A percentile compares a stretch with the other conserved stretches of the same genome.
Evolutionary conservation across 2,888 invertebrate genomes (phyloP).

Genomic region (Euclidia mi): DNA sequence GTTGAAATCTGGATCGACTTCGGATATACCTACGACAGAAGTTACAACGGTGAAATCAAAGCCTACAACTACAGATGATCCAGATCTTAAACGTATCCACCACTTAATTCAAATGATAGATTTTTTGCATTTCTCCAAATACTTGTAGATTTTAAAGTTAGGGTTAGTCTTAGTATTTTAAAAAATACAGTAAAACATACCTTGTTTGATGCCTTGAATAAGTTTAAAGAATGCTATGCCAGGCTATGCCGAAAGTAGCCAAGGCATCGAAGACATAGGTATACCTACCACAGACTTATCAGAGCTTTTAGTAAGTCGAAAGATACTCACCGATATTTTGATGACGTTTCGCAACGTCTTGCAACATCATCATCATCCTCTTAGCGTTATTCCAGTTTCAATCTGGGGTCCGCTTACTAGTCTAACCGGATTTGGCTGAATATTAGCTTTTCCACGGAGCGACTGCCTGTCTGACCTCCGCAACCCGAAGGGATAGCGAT

Average conservation of each 20-base stretch:
- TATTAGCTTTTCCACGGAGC: no score
- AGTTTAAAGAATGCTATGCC: constrained; percentile 92
- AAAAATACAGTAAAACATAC: constrained; percentile 92
- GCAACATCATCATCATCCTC: no score
- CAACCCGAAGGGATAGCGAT: no score
- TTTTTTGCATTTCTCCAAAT: constrained; percentile 91
- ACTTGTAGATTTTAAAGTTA: constrained; percentile 92
- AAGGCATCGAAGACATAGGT: constrained; percentile 64
- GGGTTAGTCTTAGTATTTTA: constrained; percentile 92
- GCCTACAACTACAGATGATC: constrained; percentile 53
- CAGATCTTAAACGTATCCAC: constrained; percentile 82
- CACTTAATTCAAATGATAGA: constrained; percentile 70
- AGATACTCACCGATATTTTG: constrained; percentile 6
- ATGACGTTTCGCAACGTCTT: background rate
- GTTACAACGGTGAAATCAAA: constrained; percentile 57
- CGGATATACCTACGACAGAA: constrained; percentile 73
- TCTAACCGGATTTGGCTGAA: no score
- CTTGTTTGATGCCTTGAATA: constrained; percentile 91
- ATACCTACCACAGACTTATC: no score
- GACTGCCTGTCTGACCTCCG: no score
- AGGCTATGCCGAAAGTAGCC: constrained; percentile 66
- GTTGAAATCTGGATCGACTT: constrained; percentile 75
- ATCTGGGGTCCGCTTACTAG: no score
- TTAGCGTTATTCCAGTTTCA: no score
- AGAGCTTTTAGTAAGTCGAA: background rate